A percentile compares a stretch with the other conserved stretches of the same genome.
Evolutionary conservation across 2,888 invertebrate species (phyloP).

Genomic region (Lapara coniferarum): DNA sequence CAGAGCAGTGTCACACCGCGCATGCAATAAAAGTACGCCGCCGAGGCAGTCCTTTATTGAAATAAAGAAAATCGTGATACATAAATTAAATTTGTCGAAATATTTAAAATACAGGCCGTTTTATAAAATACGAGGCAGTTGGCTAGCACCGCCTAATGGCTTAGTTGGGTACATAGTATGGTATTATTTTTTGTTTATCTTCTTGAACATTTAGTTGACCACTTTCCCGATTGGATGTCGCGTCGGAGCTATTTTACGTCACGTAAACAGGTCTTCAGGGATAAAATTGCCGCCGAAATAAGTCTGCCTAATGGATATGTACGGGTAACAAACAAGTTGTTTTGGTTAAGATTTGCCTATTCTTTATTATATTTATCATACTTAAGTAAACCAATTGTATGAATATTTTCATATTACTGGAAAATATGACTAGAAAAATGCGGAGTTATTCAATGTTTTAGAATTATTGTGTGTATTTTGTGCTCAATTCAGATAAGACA

Average conservation of each 20-base stretch:
- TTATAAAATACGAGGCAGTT: not conserved
- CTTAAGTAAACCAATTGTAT: not conserved
- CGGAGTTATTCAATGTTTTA: not conserved
- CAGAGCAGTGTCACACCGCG: too few relatives aligned
- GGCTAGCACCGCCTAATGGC: not conserved
- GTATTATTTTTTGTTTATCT: slow-evolving; percentile 20
- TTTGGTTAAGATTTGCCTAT: slow-evolving; percentile 34
- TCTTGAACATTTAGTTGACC: not conserved
- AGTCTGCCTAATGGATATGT: slow-evolving; percentile 23
- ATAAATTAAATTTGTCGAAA: too few relatives aligned
- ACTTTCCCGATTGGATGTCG: slow-evolving; percentile 22
- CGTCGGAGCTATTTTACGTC: not conserved
- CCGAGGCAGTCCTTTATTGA: too few relatives aligned
- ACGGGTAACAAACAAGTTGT: slow-evolving; percentile 38
- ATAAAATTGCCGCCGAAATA: slow-evolving; percentile 24
- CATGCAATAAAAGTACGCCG: too few relatives aligned
- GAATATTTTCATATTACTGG: slow-evolving; percentile 4
- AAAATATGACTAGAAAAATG: not conserved
- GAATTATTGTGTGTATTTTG: not conserved
- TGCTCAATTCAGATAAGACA: not conserved
- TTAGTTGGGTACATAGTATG: not conserved
- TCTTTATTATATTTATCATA: slow-evolving; percentile 22
- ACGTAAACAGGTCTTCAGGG: slow-evolving; percentile 21
- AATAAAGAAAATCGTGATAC: too few relatives aligned
- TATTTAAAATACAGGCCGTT: too few relatives aligned